Conservation (phyloP, 2,888 invertebrate species). For the Aplocera efformata region DNA sequence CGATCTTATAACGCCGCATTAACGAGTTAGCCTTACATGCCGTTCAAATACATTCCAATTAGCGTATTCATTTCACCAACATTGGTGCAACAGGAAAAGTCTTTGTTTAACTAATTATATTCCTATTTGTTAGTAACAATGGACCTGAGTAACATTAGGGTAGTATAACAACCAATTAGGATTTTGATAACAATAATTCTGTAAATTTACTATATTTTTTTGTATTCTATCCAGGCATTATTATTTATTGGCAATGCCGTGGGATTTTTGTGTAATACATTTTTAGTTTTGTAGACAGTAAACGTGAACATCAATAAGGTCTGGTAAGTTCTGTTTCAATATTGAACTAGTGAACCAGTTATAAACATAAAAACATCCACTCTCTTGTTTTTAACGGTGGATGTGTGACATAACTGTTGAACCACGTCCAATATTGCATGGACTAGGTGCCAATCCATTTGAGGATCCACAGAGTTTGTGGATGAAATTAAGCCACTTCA, state of each 20-base stretch:
- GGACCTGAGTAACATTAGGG: conserved; percentile 61
- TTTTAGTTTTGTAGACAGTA: conserved; percentile 54
- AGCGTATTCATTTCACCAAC: conserved; percentile 61
- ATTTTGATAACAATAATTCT: conserved; percentile 42
- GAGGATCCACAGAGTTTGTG: conserved; percentile 74
- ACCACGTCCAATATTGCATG: conserved; percentile 72
- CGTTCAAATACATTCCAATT: conserved; percentile 68
- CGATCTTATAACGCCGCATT: conserved; percentile 46
- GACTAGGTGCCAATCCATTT: conserved; percentile 75
- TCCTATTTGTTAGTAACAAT: conserved; percentile 67
- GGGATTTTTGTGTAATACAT: conserved; percentile 48
- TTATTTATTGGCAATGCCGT: conserved; percentile 29
- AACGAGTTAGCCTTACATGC: conserved; percentile 67
- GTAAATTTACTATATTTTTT: conserved; percentile 41
- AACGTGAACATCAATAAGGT: conserved; percentile 47
- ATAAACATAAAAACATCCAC: conserved; percentile 60
- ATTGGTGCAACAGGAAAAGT: conserved; percentile 38
- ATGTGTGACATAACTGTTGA: conserved; percentile 69
- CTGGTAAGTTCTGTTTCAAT: conserved; percentile 57
- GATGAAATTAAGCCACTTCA: conserved; percentile 72
- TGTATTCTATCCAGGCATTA: conserved; percentile 22
- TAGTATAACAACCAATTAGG: conserved; percentile 67
- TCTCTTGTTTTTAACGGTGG: conserved; percentile 63
- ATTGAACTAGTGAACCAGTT: conserved; percentile 68
- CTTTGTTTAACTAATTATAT: conserved; percentile 45